Evolutionary conservation across 2,113 vertebrate species (phyloP).

Genomic region (Oreotrochilus melanogaster): DNA sequence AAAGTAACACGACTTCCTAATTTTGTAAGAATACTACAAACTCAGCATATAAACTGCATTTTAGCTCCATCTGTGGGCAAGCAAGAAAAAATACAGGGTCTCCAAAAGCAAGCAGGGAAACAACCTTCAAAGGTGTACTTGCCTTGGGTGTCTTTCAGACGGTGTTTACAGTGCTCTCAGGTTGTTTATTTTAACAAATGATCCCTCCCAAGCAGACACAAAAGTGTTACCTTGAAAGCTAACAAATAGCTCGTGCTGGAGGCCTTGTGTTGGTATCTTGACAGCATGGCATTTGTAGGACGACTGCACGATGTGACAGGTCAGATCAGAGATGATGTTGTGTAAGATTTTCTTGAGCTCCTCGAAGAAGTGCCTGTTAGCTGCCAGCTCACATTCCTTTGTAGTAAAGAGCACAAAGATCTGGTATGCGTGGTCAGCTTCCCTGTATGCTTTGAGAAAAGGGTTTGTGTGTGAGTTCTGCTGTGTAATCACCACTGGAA

Average conservation of each 20-base stretch:
- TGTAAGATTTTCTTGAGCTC: constrained; percentile 55
- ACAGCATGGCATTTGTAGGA: constrained; percentile 73
- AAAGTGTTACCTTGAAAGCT: constrained; percentile 73
- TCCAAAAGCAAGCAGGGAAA: background rate
- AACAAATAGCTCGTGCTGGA: constrained; percentile 73
- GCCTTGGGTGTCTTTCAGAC: background rate
- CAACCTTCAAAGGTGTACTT: rapidly evolving
- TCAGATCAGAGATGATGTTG: constrained; percentile 62
- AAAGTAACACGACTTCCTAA: rapidly evolving
- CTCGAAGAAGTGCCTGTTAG: constrained; percentile 54
- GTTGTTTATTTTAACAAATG: background rate
- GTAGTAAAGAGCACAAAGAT: constrained; percentile 70
- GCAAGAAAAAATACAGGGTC: constrained; percentile 37
- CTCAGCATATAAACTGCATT: constrained; percentile 21
- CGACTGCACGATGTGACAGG: constrained; percentile 36
- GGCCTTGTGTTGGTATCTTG: constrained; percentile 31
- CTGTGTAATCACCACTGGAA: background rate
- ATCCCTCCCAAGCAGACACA: background rate
- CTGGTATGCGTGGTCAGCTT: constrained; percentile 75
- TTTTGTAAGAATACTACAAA: background rate
- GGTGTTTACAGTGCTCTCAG: background rate
- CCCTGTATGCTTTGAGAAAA: constrained; percentile 70
- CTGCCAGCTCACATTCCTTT: constrained; percentile 9
- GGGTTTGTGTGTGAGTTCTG: background rate
- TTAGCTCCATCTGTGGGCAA: constrained; percentile 78